Percentiles rank a stretch among this genome's conserved stretches.
Evolutionary conservation across 2,888 invertebrate species (phyloP).

Genomic region (Allophyes oxyacanthae): DNA sequence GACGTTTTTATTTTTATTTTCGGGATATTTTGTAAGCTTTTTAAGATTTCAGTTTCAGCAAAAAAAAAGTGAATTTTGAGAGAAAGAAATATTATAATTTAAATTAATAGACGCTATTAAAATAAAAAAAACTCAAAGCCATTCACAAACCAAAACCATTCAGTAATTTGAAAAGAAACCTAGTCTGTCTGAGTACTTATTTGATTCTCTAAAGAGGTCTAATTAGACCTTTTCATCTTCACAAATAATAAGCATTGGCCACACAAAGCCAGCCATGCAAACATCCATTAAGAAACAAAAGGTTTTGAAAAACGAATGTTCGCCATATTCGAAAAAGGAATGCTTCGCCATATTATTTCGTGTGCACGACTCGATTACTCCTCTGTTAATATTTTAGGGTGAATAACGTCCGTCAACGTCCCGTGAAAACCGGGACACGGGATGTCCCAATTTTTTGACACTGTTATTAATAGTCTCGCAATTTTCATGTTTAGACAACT

Average conservation of each 20-base stretch:
- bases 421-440: conserved; percentile 31
- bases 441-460: conserved; percentile 31
- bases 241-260: conserved; percentile 13
- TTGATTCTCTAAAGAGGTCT: conserved; percentile 9
- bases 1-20: conserved; percentile 12
- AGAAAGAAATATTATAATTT: no score
- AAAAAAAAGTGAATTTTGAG: no score
- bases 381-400: conserved; percentile 46
- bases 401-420: conserved; percentile 25
- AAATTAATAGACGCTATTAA: no score
- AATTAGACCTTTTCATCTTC: conserved; percentile 23
- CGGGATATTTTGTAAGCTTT: neutral
- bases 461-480: conserved; percentile 21
- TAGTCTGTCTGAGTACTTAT: conserved; percentile 3
- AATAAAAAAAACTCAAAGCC: no score
- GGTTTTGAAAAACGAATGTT: conserved; percentile 26
- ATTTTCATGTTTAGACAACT: conserved; percentile 27
- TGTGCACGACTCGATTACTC: conserved; percentile 31
- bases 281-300: conserved; percentile 18
- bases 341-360: conserved; percentile 2
- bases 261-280: conserved; percentile 31
- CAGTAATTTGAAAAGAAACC: conserved; percentile 5
- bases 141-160: neutral
- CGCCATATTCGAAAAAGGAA: conserved; percentile 14
- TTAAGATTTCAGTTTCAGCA: no score